Percentiles rank a stretch among this genome's conserved stretches.
Evolutionary conservation across 2,797 vertebrate species (phyloP).

Genomic region (Ptychadena robeensis): DNA sequence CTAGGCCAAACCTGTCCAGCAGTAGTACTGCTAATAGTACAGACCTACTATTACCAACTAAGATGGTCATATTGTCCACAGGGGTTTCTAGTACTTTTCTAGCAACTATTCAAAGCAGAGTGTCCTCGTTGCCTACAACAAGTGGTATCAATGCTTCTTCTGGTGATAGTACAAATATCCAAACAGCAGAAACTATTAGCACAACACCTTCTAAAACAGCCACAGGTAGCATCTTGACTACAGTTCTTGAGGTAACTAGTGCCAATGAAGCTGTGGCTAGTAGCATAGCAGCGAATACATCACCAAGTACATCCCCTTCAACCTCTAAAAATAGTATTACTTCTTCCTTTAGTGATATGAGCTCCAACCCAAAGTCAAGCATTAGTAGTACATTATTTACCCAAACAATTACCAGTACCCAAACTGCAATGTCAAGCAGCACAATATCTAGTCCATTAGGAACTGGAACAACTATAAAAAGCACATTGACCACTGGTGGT

Average conservation of each 20-base stretch:
- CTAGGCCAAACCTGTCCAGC: not conserved
- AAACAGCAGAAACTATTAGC: not conserved
- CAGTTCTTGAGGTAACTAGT: not conserved
- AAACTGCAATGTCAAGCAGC: not conserved
- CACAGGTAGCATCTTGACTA: not conserved
- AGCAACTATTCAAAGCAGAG: not conserved
- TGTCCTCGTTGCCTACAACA: not conserved
- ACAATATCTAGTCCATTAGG: not conserved
- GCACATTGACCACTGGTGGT: not conserved
- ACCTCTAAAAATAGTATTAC: not conserved
- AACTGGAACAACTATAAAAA: not conserved
- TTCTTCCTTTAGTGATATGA: not conserved
- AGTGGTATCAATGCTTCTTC: not conserved
- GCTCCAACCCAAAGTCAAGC: not conserved
- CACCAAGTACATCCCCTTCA: not conserved
- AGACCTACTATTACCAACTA: not conserved
- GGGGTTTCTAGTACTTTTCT: not conserved
- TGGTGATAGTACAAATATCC: not conserved
- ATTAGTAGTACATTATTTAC: not conserved
- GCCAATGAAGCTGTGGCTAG: not conserved
- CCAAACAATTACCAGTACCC: not conserved
- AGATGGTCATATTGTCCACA: not conserved
- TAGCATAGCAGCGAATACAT: not conserved
- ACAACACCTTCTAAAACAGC: not conserved
- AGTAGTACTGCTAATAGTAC: not conserved